Conservation (phyloP, 1,140 invertebrate species). For the Lycorma delicatula region DNA sequence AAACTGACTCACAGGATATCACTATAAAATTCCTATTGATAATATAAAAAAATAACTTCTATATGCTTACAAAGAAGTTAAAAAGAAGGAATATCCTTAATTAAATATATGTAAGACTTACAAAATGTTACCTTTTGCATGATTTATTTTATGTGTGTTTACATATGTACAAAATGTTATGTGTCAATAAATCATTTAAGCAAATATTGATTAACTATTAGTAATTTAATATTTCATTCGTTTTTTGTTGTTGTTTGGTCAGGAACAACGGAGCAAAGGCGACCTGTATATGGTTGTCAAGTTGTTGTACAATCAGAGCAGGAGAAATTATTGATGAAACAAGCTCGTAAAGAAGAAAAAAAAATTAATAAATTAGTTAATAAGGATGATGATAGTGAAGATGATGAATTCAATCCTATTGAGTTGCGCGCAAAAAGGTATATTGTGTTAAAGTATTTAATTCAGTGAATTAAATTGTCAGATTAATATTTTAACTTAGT, state of each 20-base stretch:
- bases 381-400: conserved; percentile 46
- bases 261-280: conserved; percentile 13
- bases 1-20: too few species aligned
- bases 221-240: not conserved
- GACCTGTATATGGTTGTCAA: conserved; percentile 56
- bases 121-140: too few species aligned
- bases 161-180: not conserved
- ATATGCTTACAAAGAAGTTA: not conserved
- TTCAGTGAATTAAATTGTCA: not conserved
- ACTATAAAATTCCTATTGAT: too few species aligned
- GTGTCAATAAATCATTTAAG: not conserved
- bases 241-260: not conserved
- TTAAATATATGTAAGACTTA: not conserved
- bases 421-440: conserved; percentile 40
- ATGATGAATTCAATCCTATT: conserved; percentile 39
- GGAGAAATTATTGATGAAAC: conserved; percentile 72
- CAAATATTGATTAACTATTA: not conserved
- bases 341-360: conserved; percentile 83
- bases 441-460: conserved; percentile 23
- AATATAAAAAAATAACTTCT: not conserved
- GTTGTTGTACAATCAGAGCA: conserved; percentile 76
- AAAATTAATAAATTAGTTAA: conserved; percentile 55
- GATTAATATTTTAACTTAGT: not conserved
- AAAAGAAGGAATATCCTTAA: not conserved
- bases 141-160: not conserved